Base-by-base conservation (phyloP, 2,113 vertebrate genomes). In the Myodes glareolus region DNA sequence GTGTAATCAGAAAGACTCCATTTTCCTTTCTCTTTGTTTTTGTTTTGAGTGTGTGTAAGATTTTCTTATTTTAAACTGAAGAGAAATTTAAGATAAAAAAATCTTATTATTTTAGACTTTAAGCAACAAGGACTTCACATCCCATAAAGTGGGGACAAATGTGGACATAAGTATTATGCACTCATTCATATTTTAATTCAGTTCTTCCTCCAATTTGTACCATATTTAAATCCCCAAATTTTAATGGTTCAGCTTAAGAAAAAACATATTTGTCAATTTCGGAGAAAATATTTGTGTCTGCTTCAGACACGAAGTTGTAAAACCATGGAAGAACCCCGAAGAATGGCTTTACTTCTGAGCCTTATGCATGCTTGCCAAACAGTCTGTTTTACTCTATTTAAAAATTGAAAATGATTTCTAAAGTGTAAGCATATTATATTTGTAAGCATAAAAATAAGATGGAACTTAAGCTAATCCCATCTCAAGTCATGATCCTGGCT, bases 401-500 rank as follows among this genome's bases (percentile, higher is more conserved):
- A 98, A 65, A 96, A 96, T 94, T 97, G 97, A 93, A 96, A 95
- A 75, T 95, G 78, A 94, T 94, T 97, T 97, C 19, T 97, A 97
- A 97, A 98, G 95, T 91, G 95, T 97, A 96, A 52, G 82, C 25
- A 73, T 39, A 94, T 96, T 95, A 90, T 85, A 84, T 45, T 88
- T 92, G 42, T 76, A 89, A 96, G 91, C 81, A 84, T 73, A 78
- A 95, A 96, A 98, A 98, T 97, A 98, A 98, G 97, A 97, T 98
- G 98, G 98, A 98, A 98, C 97, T 97, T 97, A 97, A 95, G 97
- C 98, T 98, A 99, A 98, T 98, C 98, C 97, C 95, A 97, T 97
- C 97, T 98, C 50, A 96, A 98, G 97, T 98, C 98, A 98, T 98
- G 98, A 98, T 98, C 98, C 98, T 98, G 97, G 98, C 99, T 98